Percentiles rank a stretch among this genome's conserved stretches.
Conservation (phyloP, 1,140 invertebrate species). For the Drosophila fuyamai region DNA sequence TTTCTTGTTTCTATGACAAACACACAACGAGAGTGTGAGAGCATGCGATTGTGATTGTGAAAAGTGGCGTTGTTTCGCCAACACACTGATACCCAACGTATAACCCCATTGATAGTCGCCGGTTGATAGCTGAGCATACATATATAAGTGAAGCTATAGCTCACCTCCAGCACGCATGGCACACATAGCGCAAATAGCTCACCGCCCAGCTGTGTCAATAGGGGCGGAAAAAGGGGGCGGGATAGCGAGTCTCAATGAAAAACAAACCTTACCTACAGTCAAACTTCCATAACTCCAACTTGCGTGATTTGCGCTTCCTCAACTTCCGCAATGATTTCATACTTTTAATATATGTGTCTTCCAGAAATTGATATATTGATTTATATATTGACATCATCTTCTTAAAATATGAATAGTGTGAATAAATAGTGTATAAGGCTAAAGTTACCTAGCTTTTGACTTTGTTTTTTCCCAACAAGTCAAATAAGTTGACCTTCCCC, state of each 20-base stretch:
- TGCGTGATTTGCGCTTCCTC: too few relatives aligned
- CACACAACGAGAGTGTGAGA: slow-evolving; percentile 35
- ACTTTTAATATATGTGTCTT: neutral
- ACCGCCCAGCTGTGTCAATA: slow-evolving; percentile 71
- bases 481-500: too few relatives aligned
- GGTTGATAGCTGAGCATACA: slow-evolving; percentile 28
- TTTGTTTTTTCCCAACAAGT: too few relatives aligned
- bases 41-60: slow-evolving; percentile 35
- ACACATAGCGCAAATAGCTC: neutral
- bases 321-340: too few relatives aligned
- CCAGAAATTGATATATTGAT: too few relatives aligned
- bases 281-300: neutral
- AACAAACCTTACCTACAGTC: slow-evolving; percentile 13
- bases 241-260: slow-evolving; percentile 19
- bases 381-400: too few relatives aligned
- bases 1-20: slow-evolving; percentile 46
- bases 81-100: slow-evolving; percentile 36
- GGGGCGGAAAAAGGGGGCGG: slow-evolving; percentile 7
- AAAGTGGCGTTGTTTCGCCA: slow-evolving; percentile 63
- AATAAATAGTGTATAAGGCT: too few relatives aligned
- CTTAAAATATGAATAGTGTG: too few relatives aligned
- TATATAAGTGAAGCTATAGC: slow-evolving; percentile 1
- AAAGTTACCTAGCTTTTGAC: too few relatives aligned
- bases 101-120: slow-evolving; percentile 69
- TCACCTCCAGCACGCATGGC: slow-evolving; percentile 19